A percentile compares a stretch with the other conserved stretches of the same genome.
Conservation (phyloP, 2,113 vertebrate genomes). For the Chauna torquata region DNA sequence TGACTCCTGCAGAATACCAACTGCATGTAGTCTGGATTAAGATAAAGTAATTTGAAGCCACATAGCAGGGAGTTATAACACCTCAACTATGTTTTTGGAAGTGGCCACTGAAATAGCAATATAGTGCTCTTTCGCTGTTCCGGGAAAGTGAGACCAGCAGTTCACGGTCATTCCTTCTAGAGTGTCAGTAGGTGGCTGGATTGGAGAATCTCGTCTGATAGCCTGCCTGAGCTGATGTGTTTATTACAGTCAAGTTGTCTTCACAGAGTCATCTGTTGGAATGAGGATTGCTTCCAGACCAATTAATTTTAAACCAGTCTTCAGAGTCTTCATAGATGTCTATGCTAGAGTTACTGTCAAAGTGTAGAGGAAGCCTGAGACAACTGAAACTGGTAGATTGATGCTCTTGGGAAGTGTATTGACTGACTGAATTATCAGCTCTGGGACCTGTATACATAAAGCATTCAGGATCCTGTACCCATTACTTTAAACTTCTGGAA, state of each 20-base stretch:
- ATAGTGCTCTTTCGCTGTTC: background rate
- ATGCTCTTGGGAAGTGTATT: background rate
- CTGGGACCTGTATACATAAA: background rate
- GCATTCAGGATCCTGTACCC: background rate
- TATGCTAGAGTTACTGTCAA: background rate
- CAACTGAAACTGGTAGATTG: background rate
- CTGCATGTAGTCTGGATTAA: background rate
- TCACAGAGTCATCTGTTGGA: background rate
- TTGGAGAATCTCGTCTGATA: background rate
- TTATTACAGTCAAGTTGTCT: background rate
- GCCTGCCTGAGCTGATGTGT: background rate
- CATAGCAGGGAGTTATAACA: background rate
- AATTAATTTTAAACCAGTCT: background rate
- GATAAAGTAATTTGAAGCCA: background rate
- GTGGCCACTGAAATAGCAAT: background rate
- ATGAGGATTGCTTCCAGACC: background rate
- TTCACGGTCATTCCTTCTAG: background rate
- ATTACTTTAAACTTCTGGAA: background rate
- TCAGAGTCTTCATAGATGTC: background rate
- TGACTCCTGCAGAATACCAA: background rate
- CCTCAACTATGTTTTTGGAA: background rate
- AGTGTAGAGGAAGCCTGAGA: background rate
- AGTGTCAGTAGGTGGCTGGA: background rate
- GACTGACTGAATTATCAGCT: background rate
- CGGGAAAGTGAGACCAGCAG: background rate